A percentile compares a stretch with the other conserved stretches of the same genome.
Evolutionary conservation across 2,888 invertebrate species (phyloP).

Genomic region (Aquatica leii): DNA sequence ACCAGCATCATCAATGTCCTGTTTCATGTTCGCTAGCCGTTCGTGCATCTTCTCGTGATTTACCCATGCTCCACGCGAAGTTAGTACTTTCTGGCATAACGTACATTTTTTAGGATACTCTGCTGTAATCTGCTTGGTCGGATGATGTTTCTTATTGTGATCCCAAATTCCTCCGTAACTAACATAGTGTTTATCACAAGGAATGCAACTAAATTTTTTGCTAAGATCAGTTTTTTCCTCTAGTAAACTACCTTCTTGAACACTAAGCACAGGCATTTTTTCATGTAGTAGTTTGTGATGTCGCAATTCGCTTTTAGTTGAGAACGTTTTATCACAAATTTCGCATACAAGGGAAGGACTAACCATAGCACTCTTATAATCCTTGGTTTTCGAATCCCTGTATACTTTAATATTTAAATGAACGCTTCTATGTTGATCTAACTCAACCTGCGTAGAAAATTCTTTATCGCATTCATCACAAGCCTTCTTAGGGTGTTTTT

Average conservation of each 20-base stretch:
- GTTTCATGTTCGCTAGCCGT: constrained; percentile 28
- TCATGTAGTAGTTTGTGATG: constrained; percentile 53
- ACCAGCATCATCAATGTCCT: constrained; percentile 25
- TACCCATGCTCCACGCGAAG: constrained; percentile 50
- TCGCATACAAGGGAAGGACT: constrained; percentile 61
- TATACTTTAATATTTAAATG: constrained; percentile 74
- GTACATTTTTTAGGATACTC: constrained; percentile 53
- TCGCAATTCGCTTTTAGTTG: constrained; percentile 57
- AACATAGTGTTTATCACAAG: constrained; percentile 63
- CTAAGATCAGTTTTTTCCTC: constrained; percentile 61
- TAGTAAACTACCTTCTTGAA: constrained; percentile 57
- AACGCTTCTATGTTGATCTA: constrained; percentile 71
- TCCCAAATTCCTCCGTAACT: constrained; percentile 53
- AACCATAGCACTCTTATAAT: constrained; percentile 65
- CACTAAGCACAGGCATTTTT: constrained; percentile 55
- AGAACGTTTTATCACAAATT: constrained; percentile 68
- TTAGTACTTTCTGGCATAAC: constrained; percentile 51
- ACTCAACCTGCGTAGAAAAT: constrained; percentile 67
- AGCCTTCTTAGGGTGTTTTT: constrained; percentile 64
- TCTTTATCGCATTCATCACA: constrained; percentile 71
- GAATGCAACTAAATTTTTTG: constrained; percentile 65
- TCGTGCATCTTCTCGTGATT: constrained; percentile 56
- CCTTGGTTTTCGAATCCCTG: constrained; percentile 69
- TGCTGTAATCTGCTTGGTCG: constrained; percentile 27
- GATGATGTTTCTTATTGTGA: constrained; percentile 53